Conservation (phyloP, 2,113 vertebrate species). For the Otocyon megalotis region DNA sequence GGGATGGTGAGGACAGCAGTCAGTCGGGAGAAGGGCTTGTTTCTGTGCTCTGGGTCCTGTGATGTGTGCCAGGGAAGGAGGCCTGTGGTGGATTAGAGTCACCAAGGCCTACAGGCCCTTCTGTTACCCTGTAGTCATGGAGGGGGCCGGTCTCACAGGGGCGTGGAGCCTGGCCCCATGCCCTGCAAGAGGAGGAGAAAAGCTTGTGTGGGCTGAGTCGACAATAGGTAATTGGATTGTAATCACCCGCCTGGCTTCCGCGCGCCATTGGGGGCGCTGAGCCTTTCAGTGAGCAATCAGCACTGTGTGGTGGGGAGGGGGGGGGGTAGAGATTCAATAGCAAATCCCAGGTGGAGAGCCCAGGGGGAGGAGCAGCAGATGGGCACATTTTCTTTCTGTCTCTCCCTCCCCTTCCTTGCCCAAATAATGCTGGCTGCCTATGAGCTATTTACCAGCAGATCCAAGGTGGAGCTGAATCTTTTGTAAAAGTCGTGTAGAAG, state of each 20-base stretch:
- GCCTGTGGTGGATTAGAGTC: constrained; percentile 43
- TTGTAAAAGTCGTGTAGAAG: constrained; percentile 60
- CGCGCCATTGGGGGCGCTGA: constrained; percentile 72
- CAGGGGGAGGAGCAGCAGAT: constrained; percentile 79
- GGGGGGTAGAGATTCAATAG: constrained; percentile 78
- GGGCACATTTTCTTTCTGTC: constrained; percentile 74
- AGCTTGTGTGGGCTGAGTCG: constrained; percentile 84
- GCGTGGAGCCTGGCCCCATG: constrained; percentile 72
- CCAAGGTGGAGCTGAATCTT: constrained; percentile 64
- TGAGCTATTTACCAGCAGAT: constrained; percentile 72
- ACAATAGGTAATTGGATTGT: constrained; percentile 86
- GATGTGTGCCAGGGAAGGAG: neutral
- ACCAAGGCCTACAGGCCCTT: constrained; percentile 49
- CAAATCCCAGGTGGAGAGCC: constrained; percentile 81
- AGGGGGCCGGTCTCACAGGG: constrained; percentile 57
- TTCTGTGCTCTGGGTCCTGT: constrained; percentile 34
- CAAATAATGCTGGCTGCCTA: constrained; percentile 62
- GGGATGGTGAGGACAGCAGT: neutral
- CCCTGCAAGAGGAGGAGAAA: constrained; percentile 78
- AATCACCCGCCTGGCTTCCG: constrained; percentile 79
- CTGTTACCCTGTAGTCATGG: constrained; percentile 58
- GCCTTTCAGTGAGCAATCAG: constrained; percentile 81
- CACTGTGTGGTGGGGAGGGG: constrained; percentile 67
- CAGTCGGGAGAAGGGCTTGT: neutral
- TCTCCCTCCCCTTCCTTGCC: constrained; percentile 55